Percentiles rank a stretch among this genome's conserved stretches.
Conservation (phyloP, 1,140 invertebrate species). For the Eubasilissa regina region DNA sequence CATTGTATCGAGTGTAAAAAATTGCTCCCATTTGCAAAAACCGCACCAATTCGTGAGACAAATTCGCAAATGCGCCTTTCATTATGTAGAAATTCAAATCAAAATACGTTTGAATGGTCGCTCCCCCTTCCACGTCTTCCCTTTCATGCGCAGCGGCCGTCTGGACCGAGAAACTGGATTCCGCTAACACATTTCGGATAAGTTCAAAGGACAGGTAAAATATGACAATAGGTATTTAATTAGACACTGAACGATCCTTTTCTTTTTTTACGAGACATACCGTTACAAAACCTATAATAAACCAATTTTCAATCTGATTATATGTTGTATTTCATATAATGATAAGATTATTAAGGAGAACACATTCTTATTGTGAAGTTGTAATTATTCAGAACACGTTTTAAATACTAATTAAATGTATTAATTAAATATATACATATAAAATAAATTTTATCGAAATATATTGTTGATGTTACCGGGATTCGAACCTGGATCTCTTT, state of each 20-base stretch:
- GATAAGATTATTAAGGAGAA: no score
- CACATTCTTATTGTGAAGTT: no score
- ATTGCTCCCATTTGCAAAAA: constrained; percentile 50
- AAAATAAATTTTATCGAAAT: no score
- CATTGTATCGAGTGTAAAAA: background rate
- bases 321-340: no score
- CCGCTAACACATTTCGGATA: background rate
- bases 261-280: background rate
- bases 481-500: no score
- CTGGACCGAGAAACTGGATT: constrained; percentile 33
- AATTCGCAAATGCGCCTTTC: constrained; percentile 54
- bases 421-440: no score
- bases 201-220: background rate
- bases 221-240: background rate
- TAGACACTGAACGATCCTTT: background rate
- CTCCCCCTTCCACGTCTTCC: background rate
- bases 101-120: constrained; percentile 38
- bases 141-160: background rate
- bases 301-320: no score
- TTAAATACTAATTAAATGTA: no score
- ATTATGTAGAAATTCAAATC: constrained; percentile 45
- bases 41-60: constrained; percentile 57
- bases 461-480: no score
- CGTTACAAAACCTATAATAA: no score
- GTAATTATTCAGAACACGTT: no score